phyloP scores from a whole-genome alignment of 1,140 invertebrate genomes.

The Physella acuta region DNA sequence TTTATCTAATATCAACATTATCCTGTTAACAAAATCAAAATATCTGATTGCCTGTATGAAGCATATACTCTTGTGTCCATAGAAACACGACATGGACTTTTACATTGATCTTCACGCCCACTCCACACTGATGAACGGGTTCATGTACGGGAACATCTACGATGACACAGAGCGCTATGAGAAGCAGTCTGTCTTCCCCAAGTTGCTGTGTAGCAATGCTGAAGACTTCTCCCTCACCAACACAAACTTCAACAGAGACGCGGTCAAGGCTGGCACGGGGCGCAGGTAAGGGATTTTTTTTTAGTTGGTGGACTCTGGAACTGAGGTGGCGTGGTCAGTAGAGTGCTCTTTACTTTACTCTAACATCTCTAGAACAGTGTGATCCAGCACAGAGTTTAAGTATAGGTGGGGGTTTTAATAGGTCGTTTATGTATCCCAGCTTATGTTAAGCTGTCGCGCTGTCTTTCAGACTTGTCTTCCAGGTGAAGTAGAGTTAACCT shows the following conservation, averaged over 20 bases:
- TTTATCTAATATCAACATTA: too few species aligned
- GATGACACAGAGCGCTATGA: conserved; percentile 70
- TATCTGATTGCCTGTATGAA: too few species aligned
- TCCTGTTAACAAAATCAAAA: too few species aligned
- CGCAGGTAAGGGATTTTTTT: conserved; percentile 78
- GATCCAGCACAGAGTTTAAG: too few species aligned
- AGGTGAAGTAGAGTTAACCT: too few species aligned
- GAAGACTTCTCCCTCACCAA: conserved; percentile 80
- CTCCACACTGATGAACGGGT: conserved; percentile 85
- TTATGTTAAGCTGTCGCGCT: too few species aligned
- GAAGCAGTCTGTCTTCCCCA: conserved; percentile 76
- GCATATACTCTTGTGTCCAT: too few species aligned
- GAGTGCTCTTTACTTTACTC: too few species aligned
- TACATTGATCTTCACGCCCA: conserved; percentile 94
- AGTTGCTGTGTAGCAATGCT: conserved; percentile 79
- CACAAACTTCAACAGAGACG: conserved; percentile 88
- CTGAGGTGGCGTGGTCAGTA: conserved; percentile 2
- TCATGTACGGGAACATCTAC: conserved; percentile 94
- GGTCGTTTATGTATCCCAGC: too few species aligned
- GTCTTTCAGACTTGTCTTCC: too few species aligned
- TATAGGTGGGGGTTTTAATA: too few species aligned
- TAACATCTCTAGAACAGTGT: too few species aligned
- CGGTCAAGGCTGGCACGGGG: conserved; percentile 81
- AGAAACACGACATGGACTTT: conserved; percentile 84
- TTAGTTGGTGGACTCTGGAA: neutral